These are phyloP conservation scores for Aleiodes sp. DNA, from an alignment of 1,140 invertebrate species.

Conservation along the genomic window DNA sequence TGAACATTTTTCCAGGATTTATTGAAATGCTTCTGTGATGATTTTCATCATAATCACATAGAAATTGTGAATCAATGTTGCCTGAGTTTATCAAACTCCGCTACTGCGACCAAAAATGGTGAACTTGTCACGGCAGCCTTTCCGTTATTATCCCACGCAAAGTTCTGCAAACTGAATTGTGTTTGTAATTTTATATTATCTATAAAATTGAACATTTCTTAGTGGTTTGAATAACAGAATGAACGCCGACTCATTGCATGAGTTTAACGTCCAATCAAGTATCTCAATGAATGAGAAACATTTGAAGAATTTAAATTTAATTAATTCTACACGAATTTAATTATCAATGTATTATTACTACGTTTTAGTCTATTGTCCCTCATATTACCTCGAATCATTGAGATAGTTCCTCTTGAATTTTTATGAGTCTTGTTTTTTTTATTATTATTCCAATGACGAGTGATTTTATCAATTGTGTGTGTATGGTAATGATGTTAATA, in stretches of 20 bases:
- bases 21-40: constrained; percentile 57
- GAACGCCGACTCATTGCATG: not conserved
- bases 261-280: constrained; percentile 43
- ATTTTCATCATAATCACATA: constrained; percentile 38
- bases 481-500: not conserved
- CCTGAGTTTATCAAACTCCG: constrained; percentile 53
- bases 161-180: no score
- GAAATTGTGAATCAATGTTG: constrained; percentile 43
- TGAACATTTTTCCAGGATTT: constrained; percentile 18
- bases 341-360: not conserved
- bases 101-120: constrained; percentile 44
- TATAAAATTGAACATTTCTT: constrained; percentile 19
- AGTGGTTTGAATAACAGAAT: constrained; percentile 35
- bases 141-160: no score
- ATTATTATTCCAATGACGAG: not conserved
- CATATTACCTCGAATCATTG: constrained; percentile 56
- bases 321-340: no score
- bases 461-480: not conserved
- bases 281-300: constrained; percentile 53
- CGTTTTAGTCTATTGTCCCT: constrained; percentile 34
- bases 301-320: constrained; percentile 39
- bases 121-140: constrained; percentile 60
- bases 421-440: constrained; percentile 8
- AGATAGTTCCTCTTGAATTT: constrained; percentile 53
- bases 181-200: constrained; percentile 5